phyloP scores from a whole-genome alignment of 2,797 vertebrate genomes.

The Lacerta viridis region DNA sequence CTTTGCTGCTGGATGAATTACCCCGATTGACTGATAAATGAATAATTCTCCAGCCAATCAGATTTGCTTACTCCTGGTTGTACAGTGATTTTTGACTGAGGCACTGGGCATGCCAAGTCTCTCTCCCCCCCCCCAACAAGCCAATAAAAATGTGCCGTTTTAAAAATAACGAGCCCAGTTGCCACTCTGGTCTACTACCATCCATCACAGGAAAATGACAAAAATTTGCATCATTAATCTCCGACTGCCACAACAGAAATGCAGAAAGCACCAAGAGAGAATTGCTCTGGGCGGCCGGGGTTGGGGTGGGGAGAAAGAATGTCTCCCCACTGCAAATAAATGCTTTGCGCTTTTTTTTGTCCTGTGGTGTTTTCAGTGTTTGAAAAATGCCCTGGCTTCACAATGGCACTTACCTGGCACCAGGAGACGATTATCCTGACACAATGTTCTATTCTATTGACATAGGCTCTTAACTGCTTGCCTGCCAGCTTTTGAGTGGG shows the following conservation, averaged over 20 bases:
- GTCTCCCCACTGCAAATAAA: constrained; percentile 70
- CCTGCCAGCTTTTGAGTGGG: neutral
- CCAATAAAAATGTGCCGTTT: constrained; percentile 41
- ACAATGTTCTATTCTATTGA: neutral
- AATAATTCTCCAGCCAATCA: neutral
- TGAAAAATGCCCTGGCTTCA: constrained; percentile 55
- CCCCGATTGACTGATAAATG: neutral
- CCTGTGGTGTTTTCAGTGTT: constrained; percentile 52
- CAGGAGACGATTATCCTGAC: constrained; percentile 6
- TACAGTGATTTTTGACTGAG: constrained; percentile 37
- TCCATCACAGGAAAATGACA: constrained; percentile 64
- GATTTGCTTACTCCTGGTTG: neutral
- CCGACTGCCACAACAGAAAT: constrained; percentile 46
- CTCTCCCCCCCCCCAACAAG: neutral
- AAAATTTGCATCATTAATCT: constrained; percentile 72
- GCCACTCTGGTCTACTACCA: constrained; percentile 52
- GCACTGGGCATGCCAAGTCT: constrained; percentile 15
- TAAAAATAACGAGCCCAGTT: constrained; percentile 52
- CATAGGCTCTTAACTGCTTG: constrained; percentile 13
- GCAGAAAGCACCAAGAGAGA: constrained; percentile 71
- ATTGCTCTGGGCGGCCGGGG: constrained; percentile 47
- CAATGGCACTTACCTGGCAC: constrained; percentile 41
- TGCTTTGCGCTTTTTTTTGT: constrained; percentile 46
- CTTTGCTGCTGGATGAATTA: neutral
- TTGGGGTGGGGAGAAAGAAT: constrained; percentile 52